Conservation (phyloP, 2,113 vertebrate genomes). For the Ursus arctos region DNA sequence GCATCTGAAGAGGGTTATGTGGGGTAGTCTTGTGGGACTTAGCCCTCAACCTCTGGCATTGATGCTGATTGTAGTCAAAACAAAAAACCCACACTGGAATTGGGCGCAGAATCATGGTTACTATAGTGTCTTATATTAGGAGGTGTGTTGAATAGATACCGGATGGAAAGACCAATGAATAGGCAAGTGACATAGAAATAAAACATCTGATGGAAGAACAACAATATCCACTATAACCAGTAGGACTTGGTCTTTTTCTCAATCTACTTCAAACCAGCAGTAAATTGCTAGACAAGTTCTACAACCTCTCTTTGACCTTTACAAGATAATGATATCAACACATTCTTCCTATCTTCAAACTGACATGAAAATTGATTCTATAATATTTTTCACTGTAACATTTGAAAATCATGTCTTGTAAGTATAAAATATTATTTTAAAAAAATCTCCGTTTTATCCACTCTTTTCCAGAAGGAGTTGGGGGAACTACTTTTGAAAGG, state of each 20-base stretch:
- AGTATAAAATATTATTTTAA: slow-evolving; percentile 21
- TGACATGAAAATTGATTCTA: neutral
- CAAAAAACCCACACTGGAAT: neutral
- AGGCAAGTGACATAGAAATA: neutral
- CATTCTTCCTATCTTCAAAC: neutral
- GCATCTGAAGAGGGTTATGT: neutral
- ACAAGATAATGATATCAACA: neutral
- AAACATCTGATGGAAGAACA: slow-evolving; percentile 3
- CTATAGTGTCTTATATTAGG: neutral
- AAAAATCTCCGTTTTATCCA: neutral
- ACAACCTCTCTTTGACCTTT: neutral
- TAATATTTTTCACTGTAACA: slow-evolving; percentile 15
- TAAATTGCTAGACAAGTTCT: neutral
- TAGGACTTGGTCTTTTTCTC: neutral
- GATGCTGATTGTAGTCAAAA: neutral
- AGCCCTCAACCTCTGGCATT: neutral
- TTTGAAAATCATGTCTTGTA: neutral
- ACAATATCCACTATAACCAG: neutral
- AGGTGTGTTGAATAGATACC: neutral
- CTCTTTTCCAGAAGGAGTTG: neutral
- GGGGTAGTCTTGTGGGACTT: neutral
- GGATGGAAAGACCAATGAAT: neutral
- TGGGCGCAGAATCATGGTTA: neutral
- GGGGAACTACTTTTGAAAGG: neutral
- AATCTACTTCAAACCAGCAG: neutral